phyloP scores from a whole-genome alignment of 1,140 invertebrate genomes.

The Saxidomus purpurata region DNA sequence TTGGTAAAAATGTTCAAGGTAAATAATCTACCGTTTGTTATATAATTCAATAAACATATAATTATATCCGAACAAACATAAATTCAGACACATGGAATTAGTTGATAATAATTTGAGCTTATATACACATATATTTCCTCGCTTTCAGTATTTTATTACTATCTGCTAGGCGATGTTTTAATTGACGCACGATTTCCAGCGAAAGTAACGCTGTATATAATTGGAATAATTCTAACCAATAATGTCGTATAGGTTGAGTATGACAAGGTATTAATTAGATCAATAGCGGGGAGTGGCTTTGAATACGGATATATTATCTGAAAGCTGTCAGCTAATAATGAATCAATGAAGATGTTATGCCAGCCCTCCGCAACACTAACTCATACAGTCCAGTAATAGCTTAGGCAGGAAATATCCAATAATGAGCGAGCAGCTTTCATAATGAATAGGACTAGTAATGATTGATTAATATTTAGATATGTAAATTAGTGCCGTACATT shows the following conservation, averaged over 20 bases:
- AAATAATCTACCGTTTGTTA: too few relatives aligned
- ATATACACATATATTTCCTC: too few relatives aligned
- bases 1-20: not conserved
- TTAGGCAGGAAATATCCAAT: not conserved
- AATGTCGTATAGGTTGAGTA: not conserved
- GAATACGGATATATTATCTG: not conserved
- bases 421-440: not conserved
- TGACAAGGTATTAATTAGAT: not conserved
- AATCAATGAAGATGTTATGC: not conserved
- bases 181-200: not conserved
- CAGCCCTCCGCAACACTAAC: not conserved
- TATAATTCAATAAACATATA: too few relatives aligned
- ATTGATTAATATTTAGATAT: too few relatives aligned
- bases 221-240: not conserved
- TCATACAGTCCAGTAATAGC: not conserved
- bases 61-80: too few relatives aligned
- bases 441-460: too few relatives aligned
- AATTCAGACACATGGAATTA: too few relatives aligned
- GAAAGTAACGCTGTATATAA: not conserved
- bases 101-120: too few relatives aligned
- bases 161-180: too few relatives aligned
- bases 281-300: not conserved
- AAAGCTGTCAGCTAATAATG: not conserved
- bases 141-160: too few relatives aligned
- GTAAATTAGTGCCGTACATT: too few relatives aligned